A percentile compares a stretch with the other conserved stretches of the same genome.
Evolutionary conservation across 2,797 vertebrate species (phyloP).

Genomic region (Sebastes kiyomatsui): DNA sequence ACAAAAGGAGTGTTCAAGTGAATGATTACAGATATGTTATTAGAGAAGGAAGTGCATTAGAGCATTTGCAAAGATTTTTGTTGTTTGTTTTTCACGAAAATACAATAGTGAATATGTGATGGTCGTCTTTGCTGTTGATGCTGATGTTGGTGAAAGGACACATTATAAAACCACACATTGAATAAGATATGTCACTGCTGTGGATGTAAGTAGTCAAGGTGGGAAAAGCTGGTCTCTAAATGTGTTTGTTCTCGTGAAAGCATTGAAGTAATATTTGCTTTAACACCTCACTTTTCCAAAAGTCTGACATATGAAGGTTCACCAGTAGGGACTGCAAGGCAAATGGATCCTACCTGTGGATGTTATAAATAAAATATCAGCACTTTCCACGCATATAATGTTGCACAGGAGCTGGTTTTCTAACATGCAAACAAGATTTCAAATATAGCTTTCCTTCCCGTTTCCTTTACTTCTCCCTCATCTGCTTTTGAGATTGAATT

Average conservation of each 20-base stretch:
- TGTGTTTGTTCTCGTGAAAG: background rate
- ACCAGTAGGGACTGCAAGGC: background rate
- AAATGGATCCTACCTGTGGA: background rate
- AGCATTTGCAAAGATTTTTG: background rate
- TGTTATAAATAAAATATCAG: constrained; percentile 7
- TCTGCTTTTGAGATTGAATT: constrained; percentile 18
- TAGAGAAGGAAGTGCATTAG: background rate
- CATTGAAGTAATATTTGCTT: background rate
- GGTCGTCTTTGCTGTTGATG: background rate
- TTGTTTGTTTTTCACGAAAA: background rate
- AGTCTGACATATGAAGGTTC: background rate
- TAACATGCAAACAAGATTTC: background rate
- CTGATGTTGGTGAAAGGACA: background rate
- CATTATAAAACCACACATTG: background rate
- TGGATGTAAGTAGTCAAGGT: background rate
- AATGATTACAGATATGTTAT: background rate
- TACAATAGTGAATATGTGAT: background rate
- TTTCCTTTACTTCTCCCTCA: background rate
- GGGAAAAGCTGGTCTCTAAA: background rate
- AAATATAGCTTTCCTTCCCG: background rate
- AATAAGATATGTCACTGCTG: background rate
- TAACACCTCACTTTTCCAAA: background rate
- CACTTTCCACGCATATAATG: background rate
- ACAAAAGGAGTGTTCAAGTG: background rate
- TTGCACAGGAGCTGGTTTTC: background rate